Percentiles rank a stretch among this genome's conserved stretches.
phyloP scores from a whole-genome alignment of 2,797 vertebrate species.

The Rhinogobio ventralis region DNA sequence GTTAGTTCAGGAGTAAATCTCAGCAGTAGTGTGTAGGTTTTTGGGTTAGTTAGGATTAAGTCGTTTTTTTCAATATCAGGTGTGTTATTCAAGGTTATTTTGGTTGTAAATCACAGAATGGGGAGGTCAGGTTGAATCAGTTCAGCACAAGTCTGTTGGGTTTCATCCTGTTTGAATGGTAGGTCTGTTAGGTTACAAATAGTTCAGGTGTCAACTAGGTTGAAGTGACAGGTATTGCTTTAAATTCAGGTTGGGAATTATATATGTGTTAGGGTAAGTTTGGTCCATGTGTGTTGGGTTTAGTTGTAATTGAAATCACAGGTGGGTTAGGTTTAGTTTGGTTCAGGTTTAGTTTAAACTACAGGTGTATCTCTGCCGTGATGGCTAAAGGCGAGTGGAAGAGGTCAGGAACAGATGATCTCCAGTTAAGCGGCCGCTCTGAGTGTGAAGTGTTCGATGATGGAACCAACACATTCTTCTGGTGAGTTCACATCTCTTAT shows the following conservation, averaged over 20 bases:
- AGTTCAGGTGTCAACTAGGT: not conserved
- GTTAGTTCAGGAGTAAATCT: not conserved
- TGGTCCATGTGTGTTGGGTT: conserved; percentile 11
- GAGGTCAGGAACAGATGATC: conserved; percentile 66
- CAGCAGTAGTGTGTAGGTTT: not conserved
- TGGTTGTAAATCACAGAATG: too few species aligned
- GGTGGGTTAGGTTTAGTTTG: not conserved
- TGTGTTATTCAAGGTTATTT: not conserved
- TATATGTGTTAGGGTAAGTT: conserved; percentile 28
- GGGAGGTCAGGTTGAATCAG: not conserved
- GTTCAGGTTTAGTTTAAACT: not conserved
- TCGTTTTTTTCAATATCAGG: not conserved
- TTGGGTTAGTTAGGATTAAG: not conserved
- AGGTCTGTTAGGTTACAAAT: not conserved
- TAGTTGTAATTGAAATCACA: not conserved
- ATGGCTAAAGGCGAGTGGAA: conserved; percentile 79
- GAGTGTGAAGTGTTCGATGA: conserved; percentile 95
- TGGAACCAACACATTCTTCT: conserved; percentile 98
- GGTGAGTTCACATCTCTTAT: conserved; percentile 65
- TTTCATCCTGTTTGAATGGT: not conserved
- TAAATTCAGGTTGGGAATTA: not conserved
- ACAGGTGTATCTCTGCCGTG: not conserved
- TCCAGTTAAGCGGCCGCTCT: conserved; percentile 63
- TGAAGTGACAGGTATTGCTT: not conserved
- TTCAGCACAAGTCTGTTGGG: not conserved